Evolutionary conservation across 2,113 vertebrate species (phyloP), one percentile per base, ranked within the genome.

Genomic region (Danio rerio): DNA sequence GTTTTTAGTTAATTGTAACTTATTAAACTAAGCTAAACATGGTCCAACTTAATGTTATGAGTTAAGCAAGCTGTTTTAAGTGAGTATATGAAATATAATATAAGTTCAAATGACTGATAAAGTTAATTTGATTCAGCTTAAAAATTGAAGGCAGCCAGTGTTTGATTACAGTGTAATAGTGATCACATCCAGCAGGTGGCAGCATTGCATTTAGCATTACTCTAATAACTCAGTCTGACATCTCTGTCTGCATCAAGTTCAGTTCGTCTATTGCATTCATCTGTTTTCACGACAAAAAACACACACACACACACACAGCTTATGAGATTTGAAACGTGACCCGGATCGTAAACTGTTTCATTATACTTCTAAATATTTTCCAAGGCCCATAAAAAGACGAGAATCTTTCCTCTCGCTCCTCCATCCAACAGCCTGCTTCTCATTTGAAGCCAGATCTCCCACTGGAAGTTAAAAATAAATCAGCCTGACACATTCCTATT

Each of bases 131-230:
- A n/a, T n/a, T n/a, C n/a, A n/a, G n/a, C n/a, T n/a, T n/a, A n/a
- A n/a, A n/a, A n/a, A n/a, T n/a, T n/a, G n/a, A n/a, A n/a, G n/a
- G n/a, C n/a, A 31, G 3, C 31, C 31, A 31, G 31, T 31, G 3
- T 31, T 31, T 31, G 31, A 2, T 31, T 31, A 31, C 31, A 31
- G 31, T 31, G 31, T 31, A 31, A 31, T 31, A 31, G 31, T 31
- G 31, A 31, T 7, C 18, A 65, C 43, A 42, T 66, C 90, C 94
- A 94, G 86, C 78, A 69, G 91, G 89, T 91, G 94, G 90, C 89
- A 91, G 89, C 76, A 86, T 85, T 82, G 89, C 89, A 85, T 89
- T 88, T 88, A 53, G 40, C 11, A 53, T 59, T 47, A 61, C 2
- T 16, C 42, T 52, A 5, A 31, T 31, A 73, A 20, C 72, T 40